Conservation (phyloP, 2,113 vertebrate species). For the Callionymus lyra region DNA sequence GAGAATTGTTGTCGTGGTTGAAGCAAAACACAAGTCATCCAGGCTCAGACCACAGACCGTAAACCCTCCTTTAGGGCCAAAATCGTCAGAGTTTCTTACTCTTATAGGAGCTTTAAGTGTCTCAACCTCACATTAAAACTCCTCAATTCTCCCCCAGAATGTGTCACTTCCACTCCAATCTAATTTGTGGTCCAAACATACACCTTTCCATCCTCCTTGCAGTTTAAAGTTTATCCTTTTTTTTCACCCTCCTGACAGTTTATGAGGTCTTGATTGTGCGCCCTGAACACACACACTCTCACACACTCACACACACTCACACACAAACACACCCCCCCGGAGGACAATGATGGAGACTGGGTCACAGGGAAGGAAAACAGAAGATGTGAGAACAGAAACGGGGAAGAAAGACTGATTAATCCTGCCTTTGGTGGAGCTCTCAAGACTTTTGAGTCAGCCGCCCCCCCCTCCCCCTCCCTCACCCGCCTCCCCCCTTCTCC, state of each 20-base stretch:
- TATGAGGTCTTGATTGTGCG: constrained; percentile 8
- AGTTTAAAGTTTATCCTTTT: constrained; percentile 16
- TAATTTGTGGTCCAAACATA: constrained; percentile 15
- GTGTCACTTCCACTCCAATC: constrained; percentile 5
- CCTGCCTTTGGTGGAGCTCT: constrained; percentile 54
- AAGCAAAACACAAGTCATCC: constrained; percentile 18
- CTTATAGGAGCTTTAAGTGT: constrained; percentile 23
- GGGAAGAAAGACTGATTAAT: constrained; percentile 61
- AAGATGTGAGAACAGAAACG: constrained; percentile 57
- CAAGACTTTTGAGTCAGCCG: constrained; percentile 37
- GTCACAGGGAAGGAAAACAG: constrained; percentile 44
- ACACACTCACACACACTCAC: constrained; percentile 4
- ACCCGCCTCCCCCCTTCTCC: constrained; percentile 5
- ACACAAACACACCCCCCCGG: constrained; percentile 9
- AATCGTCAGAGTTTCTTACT: constrained; percentile 17
- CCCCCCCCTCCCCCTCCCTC: constrained; percentile 2
- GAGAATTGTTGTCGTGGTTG: constrained; percentile 16
- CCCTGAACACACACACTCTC: constrained; percentile 26
- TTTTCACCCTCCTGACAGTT: constrained; percentile 17
- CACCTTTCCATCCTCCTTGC: neutral
- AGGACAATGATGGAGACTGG: constrained; percentile 37
- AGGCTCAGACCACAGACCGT: constrained; percentile 17
- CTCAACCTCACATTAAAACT: constrained; percentile 17
- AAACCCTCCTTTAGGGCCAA: no score
- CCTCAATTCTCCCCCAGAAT: neutral